Percentiles rank a stretch among this genome's conserved stretches.
These are phyloP conservation scores for Desoria tigrina DNA, from an alignment of 2,888 invertebrate genomes.

Conservation along the genomic window DNA sequence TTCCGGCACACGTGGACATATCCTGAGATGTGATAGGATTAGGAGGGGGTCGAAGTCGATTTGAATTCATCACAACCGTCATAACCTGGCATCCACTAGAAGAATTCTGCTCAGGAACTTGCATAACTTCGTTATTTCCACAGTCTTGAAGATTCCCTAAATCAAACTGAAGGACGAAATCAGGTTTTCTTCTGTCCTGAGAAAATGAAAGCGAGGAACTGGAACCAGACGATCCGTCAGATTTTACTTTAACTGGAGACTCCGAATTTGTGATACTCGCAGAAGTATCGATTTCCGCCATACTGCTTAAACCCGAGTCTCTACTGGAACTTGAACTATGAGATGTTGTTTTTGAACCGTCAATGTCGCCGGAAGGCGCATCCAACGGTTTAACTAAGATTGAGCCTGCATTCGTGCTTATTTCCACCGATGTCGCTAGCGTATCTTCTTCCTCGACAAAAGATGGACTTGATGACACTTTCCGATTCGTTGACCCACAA, in stretches of 20 bases:
- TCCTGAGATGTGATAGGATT: slow-evolving; percentile 37
- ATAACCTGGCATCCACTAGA: slow-evolving; percentile 1
- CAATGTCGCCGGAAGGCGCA: slow-evolving; percentile 35
- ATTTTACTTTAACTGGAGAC: slow-evolving; percentile 23
- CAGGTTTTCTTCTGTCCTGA: not conserved
- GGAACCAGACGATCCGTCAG: slow-evolving; percentile 18
- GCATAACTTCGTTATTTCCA: not conserved
- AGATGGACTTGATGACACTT: slow-evolving; percentile 18
- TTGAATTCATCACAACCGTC: slow-evolving; percentile 15
- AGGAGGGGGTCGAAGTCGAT: slow-evolving; percentile 34
- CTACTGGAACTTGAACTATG: slow-evolving; percentile 51
- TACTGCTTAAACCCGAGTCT: slow-evolving; percentile 51
- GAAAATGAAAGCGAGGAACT: not conserved
- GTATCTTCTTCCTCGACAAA: slow-evolving; percentile 27
- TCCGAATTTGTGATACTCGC: slow-evolving; percentile 16
- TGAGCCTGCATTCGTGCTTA: slow-evolving; percentile 8
- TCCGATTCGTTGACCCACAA: not conserved
- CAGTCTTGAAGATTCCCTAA: not conserved
- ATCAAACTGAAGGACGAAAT: not conserved
- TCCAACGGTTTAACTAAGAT: slow-evolving; percentile 35
- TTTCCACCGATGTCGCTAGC: slow-evolving; percentile 29
- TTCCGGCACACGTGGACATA: slow-evolving; percentile 43
- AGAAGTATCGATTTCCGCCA: slow-evolving; percentile 37
- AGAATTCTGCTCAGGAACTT: slow-evolving; percentile 6
- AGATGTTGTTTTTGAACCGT: slow-evolving; percentile 20